Base-by-base conservation (phyloP, 2,888 invertebrate species). In the Lasioglossum marginatum region DNA sequence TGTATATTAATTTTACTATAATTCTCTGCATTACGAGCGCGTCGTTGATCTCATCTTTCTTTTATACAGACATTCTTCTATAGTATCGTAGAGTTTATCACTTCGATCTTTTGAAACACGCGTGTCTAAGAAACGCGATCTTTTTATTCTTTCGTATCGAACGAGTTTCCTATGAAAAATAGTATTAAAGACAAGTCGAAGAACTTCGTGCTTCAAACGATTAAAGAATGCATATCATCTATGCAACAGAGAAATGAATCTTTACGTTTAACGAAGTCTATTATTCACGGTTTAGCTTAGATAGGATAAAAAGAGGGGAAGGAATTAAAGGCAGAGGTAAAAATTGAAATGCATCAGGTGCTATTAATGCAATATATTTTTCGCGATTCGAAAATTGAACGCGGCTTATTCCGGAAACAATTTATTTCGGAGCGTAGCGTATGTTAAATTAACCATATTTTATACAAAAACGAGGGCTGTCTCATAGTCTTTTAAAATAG, bases 281-380 rank as follows among this genome's bases (percentile, higher is more conserved):
- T 40, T 48, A 40, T 83, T 81, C 16, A 60, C 48, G 37, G 48
- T 72, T 81, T 77, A 45, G 66, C 31, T 27, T 87, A 87, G 76
- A 77, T 82, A 86, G 81, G 66, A 16, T n/a, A 63, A 57, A 63
- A 4, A n/a, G n/a, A 10, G 66, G 8, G 37, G 1, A 68, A n/a
- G 70, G 57, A 57, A 76, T 79, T 40, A 66, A 70, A 27, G 19
- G 12, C 52, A 63, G 19, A 82, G 75, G 74, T 77, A 37, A 48
- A 84, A 27, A 77, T 74, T 68, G 40, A 79, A 79, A 60, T 63
- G 37, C 75, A 81, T 77, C 71, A 75, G 88, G 85, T 87, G 85
- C 81, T 87, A 88, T 81, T 52, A 79, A 87, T 75, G 75, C 52
- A 74, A 80, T 85, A 87, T 87, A 87, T 87, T 85, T 88, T 87